Conservation (phyloP, 2,113 vertebrate genomes). For the Galemys pyrenaicus region DNA sequence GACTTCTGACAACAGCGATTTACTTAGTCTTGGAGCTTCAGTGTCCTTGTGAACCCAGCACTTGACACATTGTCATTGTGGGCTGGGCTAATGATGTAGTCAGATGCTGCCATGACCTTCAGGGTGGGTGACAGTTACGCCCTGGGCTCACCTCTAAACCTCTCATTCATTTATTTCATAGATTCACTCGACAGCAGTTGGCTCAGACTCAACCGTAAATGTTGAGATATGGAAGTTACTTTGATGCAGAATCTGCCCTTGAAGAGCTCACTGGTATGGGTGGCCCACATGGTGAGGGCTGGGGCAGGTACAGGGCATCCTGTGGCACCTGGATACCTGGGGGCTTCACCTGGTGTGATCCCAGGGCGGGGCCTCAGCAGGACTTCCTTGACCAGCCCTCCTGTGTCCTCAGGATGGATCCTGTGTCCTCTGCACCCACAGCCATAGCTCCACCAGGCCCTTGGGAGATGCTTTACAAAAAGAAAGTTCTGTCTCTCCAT, state of each 20-base stretch:
- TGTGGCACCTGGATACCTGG: background rate
- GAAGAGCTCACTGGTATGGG: background rate
- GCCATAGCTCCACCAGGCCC: fast-evolving
- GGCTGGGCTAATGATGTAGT: background rate
- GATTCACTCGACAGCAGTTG: background rate
- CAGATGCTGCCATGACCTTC: background rate
- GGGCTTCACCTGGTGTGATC: fast-evolving
- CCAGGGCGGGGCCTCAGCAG: fast-evolving
- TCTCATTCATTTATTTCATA: background rate
- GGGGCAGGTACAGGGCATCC: fast-evolving
- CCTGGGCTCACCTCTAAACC: background rate
- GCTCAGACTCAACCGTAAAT: fast-evolving
- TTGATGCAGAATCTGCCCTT: background rate
- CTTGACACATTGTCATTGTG: background rate
- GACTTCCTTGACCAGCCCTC: fast-evolving
- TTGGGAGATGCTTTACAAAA: background rate
- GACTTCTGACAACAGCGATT: background rate
- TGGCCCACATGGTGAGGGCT: background rate
- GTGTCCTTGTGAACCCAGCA: background rate
- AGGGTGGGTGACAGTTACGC: background rate
- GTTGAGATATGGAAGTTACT: background rate
- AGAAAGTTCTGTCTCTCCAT: too few species aligned
- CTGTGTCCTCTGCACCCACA: too few species aligned
- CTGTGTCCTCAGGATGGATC: background rate
- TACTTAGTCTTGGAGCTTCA: background rate